Percentiles rank a stretch among this genome's conserved stretches.
Evolutionary conservation across 2,888 invertebrate genomes (phyloP).

Genomic region (Pediacus dermestoides): DNA sequence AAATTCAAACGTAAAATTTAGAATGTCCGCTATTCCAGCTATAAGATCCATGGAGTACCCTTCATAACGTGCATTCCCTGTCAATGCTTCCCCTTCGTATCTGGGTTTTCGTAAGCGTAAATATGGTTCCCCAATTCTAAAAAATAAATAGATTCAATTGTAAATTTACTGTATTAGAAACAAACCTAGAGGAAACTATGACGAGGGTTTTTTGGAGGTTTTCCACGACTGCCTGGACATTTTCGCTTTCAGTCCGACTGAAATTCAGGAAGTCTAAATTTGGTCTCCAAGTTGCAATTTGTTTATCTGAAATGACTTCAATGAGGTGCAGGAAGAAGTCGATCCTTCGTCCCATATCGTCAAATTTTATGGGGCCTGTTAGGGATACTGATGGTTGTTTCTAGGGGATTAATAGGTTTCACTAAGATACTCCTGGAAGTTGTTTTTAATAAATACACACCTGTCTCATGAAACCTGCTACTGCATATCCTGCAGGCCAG

Average conservation of each 20-base stretch:
- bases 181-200: constrained; percentile 56
- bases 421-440: no score
- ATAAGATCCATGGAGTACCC: constrained; percentile 92
- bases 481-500: constrained; percentile 59
- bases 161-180: not conserved
- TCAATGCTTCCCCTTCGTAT: constrained; percentile 56
- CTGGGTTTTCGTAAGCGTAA: constrained; percentile 57
- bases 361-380: constrained; percentile 64
- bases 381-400: constrained; percentile 48
- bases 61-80: constrained; percentile 75
- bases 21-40: constrained; percentile 30
- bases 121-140: constrained; percentile 68
- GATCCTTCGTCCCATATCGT: constrained; percentile 62
- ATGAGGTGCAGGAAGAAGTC: constrained; percentile 63
- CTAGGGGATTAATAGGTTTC: no score
- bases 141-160: not conserved
- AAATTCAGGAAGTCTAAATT: constrained; percentile 26
- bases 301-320: constrained; percentile 59
- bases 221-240: constrained; percentile 46
- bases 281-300: constrained; percentile 53
- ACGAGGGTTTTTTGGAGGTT: constrained; percentile 53
- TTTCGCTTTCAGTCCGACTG: constrained; percentile 40
- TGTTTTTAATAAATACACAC: no score
- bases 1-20: constrained; percentile 48
- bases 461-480: constrained; percentile 64